phyloP scores from a whole-genome alignment of 2,888 invertebrate genomes.

The Dromius quadrimaculatus region DNA sequence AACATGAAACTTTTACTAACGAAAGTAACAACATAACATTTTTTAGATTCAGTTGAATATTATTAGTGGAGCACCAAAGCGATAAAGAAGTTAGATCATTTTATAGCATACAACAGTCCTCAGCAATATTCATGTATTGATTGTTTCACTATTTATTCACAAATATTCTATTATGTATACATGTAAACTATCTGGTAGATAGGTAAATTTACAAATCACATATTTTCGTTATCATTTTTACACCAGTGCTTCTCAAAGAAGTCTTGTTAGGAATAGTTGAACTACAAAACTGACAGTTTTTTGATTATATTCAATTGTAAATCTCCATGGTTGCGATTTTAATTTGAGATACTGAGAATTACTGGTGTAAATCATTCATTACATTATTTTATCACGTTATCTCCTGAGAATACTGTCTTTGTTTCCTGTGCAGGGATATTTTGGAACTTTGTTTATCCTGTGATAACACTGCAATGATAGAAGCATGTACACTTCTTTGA shows the following conservation, averaged over 20 bases:
- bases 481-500: constrained; percentile 63
- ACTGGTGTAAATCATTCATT: background rate
- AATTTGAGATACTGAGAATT: no score
- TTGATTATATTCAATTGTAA: no score
- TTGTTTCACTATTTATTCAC: constrained; percentile 15
- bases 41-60: no score
- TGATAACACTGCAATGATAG: constrained; percentile 58
- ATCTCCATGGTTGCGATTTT: no score
- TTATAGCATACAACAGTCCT: no score
- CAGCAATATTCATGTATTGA: constrained; percentile 25
- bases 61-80: no score
- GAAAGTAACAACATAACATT: no score
- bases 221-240: constrained; percentile 15
- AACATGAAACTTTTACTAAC: no score
- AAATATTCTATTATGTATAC: constrained; percentile 25
- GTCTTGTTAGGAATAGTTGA: no score
- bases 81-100: no score
- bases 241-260: constrained; percentile 8
- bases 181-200: constrained; percentile 28
- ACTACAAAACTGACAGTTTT: no score
- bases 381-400: constrained; percentile 58
- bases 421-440: constrained; percentile 58
- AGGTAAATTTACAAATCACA: constrained; percentile 31
- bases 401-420: constrained; percentile 58
- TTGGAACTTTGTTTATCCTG: constrained; percentile 59